A percentile compares a stretch with the other conserved stretches of the same genome.
Evolutionary conservation across 2,113 vertebrate genomes (phyloP).

Genomic region (Tenebrosternarchus preto): DNA sequence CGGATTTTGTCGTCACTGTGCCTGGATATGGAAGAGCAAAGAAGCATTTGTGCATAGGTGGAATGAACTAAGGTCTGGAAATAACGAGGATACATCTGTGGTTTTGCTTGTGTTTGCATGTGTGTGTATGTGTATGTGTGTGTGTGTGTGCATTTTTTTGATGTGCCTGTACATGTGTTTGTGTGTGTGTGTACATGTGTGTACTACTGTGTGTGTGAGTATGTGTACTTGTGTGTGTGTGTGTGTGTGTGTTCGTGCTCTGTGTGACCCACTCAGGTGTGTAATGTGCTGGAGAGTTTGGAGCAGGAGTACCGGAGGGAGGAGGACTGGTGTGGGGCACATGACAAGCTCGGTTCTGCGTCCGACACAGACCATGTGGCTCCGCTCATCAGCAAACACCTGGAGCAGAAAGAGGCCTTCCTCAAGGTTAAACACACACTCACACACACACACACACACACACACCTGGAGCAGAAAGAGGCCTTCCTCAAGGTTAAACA

Average conservation of each 20-base stretch:
- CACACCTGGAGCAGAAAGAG: constrained; percentile 91
- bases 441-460: constrained; percentile 15
- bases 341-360: constrained; percentile 85
- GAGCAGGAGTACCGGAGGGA: constrained; percentile 97
- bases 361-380: constrained; percentile 87
- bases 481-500: constrained; percentile 83
- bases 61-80: too few relatives aligned
- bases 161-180: too few relatives aligned
- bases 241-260: constrained; percentile 30
- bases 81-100: too few relatives aligned
- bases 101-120: background rate
- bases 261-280: constrained; percentile 78
- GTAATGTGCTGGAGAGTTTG: constrained; percentile 93
- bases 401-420: constrained; percentile 99
- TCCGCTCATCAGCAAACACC: constrained; percentile 94
- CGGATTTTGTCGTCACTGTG: too few relatives aligned
- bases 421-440: constrained; percentile 71
- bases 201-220: too few relatives aligned
- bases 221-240: background rate
- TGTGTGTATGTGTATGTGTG: background rate
- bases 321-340: constrained; percentile 97
- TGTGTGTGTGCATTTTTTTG: too few relatives aligned
- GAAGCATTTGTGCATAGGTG: too few relatives aligned
- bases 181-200: background rate
- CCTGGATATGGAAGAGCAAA: too few relatives aligned